Percentiles rank a stretch among this genome's conserved stretches.
Evolutionary conservation across 2,888 invertebrate species (phyloP).

Genomic region (Cantharis nigra): DNA sequence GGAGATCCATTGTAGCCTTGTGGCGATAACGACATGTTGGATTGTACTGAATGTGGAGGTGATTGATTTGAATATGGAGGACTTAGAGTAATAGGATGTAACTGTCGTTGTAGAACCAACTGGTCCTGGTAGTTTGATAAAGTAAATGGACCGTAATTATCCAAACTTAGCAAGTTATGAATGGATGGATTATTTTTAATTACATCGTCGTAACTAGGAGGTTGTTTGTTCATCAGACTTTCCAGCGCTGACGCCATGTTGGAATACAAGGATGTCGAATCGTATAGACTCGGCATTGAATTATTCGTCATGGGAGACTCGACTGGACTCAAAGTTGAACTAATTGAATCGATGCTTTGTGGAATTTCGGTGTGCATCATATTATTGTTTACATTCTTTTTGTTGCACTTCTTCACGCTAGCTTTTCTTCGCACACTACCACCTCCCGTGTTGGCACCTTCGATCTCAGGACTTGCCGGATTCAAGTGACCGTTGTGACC

Average conservation of each 20-base stretch:
- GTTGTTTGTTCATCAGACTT: constrained; percentile 67
- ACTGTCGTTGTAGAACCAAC: constrained; percentile 58
- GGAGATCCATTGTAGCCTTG: constrained; percentile 81
- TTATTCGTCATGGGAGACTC: constrained; percentile 72
- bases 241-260: constrained; percentile 63
- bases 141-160: constrained; percentile 60
- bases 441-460: constrained; percentile 57
- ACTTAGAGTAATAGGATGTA: constrained; percentile 66
- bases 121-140: constrained; percentile 54
- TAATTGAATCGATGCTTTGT: constrained; percentile 71
- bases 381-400: constrained; percentile 48
- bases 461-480: constrained; percentile 72
- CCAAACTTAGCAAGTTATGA: constrained; percentile 61
- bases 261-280: constrained; percentile 81
- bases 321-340: constrained; percentile 69
- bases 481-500: constrained; percentile 61
- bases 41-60: constrained; percentile 82
- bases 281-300: constrained; percentile 77
- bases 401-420: constrained; percentile 73
- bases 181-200: constrained; percentile 63
- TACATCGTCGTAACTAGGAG: constrained; percentile 89
- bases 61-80: constrained; percentile 87
- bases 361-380: constrained; percentile 65
- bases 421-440: constrained; percentile 71
- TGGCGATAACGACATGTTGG: constrained; percentile 54